A percentile compares a stretch with the other conserved stretches of the same genome.
Conservation (phyloP, 2,797 vertebrate genomes). For the Xiphorhynchus erythropygius region DNA sequence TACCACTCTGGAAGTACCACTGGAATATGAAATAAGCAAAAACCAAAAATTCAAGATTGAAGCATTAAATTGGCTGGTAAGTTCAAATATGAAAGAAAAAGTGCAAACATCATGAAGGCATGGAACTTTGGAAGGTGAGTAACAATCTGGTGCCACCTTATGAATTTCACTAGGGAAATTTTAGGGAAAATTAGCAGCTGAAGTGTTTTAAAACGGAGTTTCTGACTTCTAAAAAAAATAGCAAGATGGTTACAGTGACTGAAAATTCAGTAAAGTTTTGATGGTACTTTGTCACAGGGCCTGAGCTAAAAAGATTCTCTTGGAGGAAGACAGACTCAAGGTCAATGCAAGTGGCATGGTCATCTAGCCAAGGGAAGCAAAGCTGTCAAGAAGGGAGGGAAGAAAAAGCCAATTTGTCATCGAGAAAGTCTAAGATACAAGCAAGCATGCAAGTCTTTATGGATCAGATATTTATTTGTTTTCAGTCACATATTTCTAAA, state of each 20-base stretch:
- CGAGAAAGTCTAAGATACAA: neutral
- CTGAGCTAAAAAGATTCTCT: neutral
- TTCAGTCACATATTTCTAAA: neutral
- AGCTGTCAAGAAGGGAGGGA: neutral
- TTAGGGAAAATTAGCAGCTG: neutral
- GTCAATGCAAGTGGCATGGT: neutral
- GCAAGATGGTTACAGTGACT: neutral
- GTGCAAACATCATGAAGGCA: neutral
- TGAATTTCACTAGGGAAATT: neutral
- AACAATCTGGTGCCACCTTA: neutral
- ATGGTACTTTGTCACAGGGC: neutral
- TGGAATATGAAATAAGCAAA: neutral
- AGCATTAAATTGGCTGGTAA: neutral
- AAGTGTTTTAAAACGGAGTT: neutral
- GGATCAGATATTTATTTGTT: neutral
- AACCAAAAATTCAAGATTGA: neutral
- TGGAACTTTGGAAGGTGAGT: neutral
- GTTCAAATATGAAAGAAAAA: neutral
- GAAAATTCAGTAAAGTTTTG: neutral
- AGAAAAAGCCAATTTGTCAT: neutral
- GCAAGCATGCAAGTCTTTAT: neutral
- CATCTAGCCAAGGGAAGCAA: constrained; percentile 1
- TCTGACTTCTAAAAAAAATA: neutral
- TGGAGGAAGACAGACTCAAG: neutral
- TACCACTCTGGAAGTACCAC: neutral